Evolutionary conservation across 2,888 invertebrate genomes (phyloP).

Genomic region (Drosophila algonquin): DNA sequence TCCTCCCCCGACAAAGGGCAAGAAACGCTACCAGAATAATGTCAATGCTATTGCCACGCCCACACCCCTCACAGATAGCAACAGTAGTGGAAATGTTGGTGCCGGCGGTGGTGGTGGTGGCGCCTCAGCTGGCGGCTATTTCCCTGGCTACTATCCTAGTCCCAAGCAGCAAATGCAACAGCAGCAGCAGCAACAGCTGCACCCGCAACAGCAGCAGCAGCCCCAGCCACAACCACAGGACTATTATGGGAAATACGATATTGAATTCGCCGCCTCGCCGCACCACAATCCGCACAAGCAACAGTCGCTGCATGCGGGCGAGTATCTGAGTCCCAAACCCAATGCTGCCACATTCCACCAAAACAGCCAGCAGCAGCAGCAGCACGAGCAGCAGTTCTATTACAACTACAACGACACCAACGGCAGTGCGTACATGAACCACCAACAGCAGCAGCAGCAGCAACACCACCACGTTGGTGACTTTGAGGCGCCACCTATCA

Average conservation of each 20-base stretch:
- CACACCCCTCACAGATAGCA: conserved; percentile 39
- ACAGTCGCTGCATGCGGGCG: conserved; percentile 64
- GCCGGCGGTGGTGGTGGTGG: conserved; percentile 24
- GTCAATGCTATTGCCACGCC: conserved; percentile 54
- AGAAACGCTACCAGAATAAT: conserved; percentile 74
- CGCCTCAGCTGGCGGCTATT: conserved; percentile 64
- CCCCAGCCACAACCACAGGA: conserved; percentile 75
- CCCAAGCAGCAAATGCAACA: conserved; percentile 67
- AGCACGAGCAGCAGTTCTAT: conserved; percentile 77
- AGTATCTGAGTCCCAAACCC: conserved; percentile 80
- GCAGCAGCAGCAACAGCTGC: conserved; percentile 60
- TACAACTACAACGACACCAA: conserved; percentile 81
- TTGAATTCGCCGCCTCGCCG: conserved; percentile 76
- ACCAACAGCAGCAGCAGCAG: conserved; percentile 61
- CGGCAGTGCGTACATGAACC: conserved; percentile 72
- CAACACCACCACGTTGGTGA: conserved; percentile 75
- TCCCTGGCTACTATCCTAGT: conserved; percentile 79
- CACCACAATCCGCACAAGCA: conserved; percentile 64
- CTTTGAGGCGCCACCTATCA: conserved; percentile 80
- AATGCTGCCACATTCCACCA: conserved; percentile 75
- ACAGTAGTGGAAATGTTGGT: conserved; percentile 21
- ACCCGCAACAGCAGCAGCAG: conserved; percentile 48
- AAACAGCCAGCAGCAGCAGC: conserved; percentile 72
- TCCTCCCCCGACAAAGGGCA: conserved; percentile 61
- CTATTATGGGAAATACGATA: conserved; percentile 83